Evolutionary conservation across 2,797 vertebrate genomes (phyloP), one percentile per base, ranked within the genome.

Genomic region (Myotis findleyi): DNA sequence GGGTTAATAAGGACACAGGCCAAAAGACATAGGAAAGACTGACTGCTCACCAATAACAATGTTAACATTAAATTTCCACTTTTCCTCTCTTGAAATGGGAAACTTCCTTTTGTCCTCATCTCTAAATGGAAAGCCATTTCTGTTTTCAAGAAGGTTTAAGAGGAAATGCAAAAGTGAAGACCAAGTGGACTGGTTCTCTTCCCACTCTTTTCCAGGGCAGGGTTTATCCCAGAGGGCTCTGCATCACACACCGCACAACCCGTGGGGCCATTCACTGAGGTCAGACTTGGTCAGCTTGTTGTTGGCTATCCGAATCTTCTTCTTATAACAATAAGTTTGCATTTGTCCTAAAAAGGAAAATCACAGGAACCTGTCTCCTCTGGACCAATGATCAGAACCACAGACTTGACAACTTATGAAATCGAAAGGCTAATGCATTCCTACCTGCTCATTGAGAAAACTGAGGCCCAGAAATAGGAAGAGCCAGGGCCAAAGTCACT

Each of bases 391-490:
- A 79, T n/a, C 51, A 87, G 69, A 95, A 85, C 25, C 41, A 79
- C n/a, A 79, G 55, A 82, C 91, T 33, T 44, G 75, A 41, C n/a
- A 38, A 84, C 49, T 81, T 44, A 84, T 77, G 76, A 94, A 30
- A 91, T 51, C 7, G 18, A 87, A 77, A 85, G 44, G 66, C 49
- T 57, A 84, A 77, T 89, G 72, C 27, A 91, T 91, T 88, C 55
- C 62, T 87, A 66, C 38, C 49, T 84, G 21, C 44, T 96, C 59
- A 89, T 5, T 41, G 59, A 88, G 53, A 81, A 96, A 77, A 86
- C 38, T 30, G 64, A 93, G 69, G 57, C 41, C 47, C 73, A 72
- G 55, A 92, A 90, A 36, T 8, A 85, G 38, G 82, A 90, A 47
- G 25, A 94, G 72, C 89, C 4, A 81, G 30, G 89, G 44, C 44